These are phyloP conservation scores for Melieria picta DNA, from an alignment of 2,888 invertebrate species.

Conservation along the genomic window DNA sequence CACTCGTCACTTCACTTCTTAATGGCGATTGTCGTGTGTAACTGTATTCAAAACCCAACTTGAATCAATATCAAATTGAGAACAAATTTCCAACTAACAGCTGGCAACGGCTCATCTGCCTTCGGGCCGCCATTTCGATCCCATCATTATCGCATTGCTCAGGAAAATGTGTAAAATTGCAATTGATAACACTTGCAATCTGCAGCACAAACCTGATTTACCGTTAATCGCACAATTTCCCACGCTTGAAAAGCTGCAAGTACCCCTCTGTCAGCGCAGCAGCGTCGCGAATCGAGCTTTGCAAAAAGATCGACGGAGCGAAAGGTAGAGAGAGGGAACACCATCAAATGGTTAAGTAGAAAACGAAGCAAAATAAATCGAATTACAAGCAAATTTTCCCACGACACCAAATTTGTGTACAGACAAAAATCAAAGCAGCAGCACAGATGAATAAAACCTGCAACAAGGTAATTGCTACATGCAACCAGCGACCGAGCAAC, in stretches of 20 bases:
- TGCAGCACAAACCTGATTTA: conserved; percentile 31
- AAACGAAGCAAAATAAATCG: conserved; percentile 17
- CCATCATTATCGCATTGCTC: no score
- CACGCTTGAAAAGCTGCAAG: conserved; percentile 34
- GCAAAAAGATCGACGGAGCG: conserved; percentile 10
- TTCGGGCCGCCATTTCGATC: no score
- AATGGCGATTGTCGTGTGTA: no score
- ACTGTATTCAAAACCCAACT: no score
- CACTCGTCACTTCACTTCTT: no score
- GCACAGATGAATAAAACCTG: conserved; percentile 28
- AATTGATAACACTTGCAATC: not conserved
- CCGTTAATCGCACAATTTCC: conserved; percentile 33
- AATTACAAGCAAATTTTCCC: conserved; percentile 47
- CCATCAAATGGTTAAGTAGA: conserved; percentile 10
- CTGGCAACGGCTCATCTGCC: no score
- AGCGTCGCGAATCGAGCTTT: conserved; percentile 16
- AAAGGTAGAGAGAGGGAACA: not conserved
- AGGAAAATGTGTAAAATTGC: no score
- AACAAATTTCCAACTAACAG: no score
- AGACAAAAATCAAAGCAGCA: conserved; percentile 33
- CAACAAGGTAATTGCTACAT: conserved; percentile 32
- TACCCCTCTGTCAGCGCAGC: not conserved
- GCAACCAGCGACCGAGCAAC: conserved; percentile 19
- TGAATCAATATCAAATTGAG: no score
- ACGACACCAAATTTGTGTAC: conserved; percentile 61